Conservation (phyloP, 2,888 invertebrate species). For the Cyaniris semiargus region DNA sequence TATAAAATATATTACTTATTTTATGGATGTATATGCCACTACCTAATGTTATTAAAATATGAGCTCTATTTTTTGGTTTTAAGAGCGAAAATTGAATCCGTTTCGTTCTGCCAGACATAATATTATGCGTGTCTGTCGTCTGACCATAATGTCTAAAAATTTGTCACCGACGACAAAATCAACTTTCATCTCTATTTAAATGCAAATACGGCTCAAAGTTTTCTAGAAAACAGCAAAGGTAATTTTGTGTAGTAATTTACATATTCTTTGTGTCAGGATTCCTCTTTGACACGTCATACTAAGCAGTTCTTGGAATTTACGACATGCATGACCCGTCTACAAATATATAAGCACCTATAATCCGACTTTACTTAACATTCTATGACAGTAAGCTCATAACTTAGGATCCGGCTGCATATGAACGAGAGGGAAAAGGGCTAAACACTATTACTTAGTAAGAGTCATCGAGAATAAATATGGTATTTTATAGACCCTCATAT, state of each 20-base stretch:
- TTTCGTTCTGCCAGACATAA: slow-evolving; percentile 5
- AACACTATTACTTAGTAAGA: background rate
- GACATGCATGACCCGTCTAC: background rate
- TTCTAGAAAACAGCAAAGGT: slow-evolving; percentile 22
- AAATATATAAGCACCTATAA: slow-evolving; percentile 20
- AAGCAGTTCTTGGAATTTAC: slow-evolving; percentile 30
- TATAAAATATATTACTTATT: slow-evolving; percentile 6
- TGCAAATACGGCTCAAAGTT: slow-evolving; percentile 32
- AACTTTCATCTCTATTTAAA: slow-evolving; percentile 34
- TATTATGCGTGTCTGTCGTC: slow-evolving; percentile 23
- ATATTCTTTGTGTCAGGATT: slow-evolving; percentile 42
- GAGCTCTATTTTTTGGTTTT: background rate
- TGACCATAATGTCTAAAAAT: slow-evolving; percentile 24
- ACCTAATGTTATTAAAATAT: slow-evolving; percentile 16
- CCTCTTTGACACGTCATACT: slow-evolving; percentile 45
- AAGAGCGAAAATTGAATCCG: slow-evolving; percentile 2
- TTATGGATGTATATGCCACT: background rate
- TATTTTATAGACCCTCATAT: background rate
- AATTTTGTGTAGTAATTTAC: slow-evolving; percentile 37
- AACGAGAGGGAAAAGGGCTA: background rate
- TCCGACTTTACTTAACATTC: slow-evolving; percentile 11
- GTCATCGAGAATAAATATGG: background rate
- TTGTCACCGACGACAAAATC: background rate
- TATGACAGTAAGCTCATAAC: background rate
- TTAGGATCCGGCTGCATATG: background rate